Evolutionary conservation across 2,113 vertebrate genomes (phyloP).

Genomic region (Entelurus aequoreus): DNA sequence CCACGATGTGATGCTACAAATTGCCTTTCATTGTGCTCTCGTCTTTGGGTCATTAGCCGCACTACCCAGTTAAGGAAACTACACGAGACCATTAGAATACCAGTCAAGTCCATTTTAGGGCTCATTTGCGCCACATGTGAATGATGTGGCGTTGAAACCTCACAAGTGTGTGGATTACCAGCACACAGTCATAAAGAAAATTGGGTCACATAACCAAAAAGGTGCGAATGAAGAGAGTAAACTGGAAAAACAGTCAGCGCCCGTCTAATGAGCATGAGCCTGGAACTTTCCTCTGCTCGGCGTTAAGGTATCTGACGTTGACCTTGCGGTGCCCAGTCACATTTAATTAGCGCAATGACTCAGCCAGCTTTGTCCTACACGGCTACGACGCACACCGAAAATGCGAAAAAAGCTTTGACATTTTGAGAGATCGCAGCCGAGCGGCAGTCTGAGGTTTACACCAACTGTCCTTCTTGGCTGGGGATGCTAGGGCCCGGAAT

Average conservation of each 20-base stretch:
- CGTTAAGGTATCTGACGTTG: constrained; percentile 54
- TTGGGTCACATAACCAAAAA: constrained; percentile 29
- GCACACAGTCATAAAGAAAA: constrained; percentile 28
- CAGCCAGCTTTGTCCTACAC: constrained; percentile 35
- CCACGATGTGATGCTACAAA: constrained; percentile 48
- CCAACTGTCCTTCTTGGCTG: constrained; percentile 73
- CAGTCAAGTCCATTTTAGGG: constrained; percentile 56
- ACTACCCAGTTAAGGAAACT: constrained; percentile 46
- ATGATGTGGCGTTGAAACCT: constrained; percentile 45
- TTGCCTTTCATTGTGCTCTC: constrained; percentile 42
- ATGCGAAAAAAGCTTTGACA: constrained; percentile 53
- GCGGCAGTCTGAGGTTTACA: constrained; percentile 63
- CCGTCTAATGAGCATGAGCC: constrained; percentile 48
- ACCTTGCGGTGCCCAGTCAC: constrained; percentile 55
- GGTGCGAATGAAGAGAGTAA: constrained; percentile 42
- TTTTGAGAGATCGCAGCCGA: constrained; percentile 66
- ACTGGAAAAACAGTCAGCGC: constrained; percentile 25
- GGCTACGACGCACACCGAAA: constrained; percentile 30
- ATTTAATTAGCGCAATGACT: constrained; percentile 68
- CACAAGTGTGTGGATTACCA: constrained; percentile 48
- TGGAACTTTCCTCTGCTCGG: constrained; percentile 45
- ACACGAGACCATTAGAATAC: constrained; percentile 34
- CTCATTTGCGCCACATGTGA: constrained; percentile 54
- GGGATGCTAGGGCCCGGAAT: constrained; percentile 50
- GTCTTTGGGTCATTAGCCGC: constrained; percentile 53